Evolutionary conservation across 1,140 invertebrate species (phyloP), one percentile per base, ranked within the genome.

Genomic region (Potamilus streckersoni): DNA sequence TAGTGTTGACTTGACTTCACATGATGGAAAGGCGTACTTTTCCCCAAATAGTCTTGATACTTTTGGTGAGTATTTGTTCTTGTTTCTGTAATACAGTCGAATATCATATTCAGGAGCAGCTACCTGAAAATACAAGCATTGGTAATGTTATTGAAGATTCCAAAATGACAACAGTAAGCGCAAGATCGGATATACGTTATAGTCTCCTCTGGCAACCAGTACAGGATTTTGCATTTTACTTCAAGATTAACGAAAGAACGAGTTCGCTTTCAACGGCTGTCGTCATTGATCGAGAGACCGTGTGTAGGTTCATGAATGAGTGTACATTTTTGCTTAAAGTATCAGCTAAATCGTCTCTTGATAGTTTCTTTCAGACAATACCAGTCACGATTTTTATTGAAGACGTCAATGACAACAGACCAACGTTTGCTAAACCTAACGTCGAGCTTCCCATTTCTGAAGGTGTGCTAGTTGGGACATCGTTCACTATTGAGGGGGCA

Each of bases 221-320:
- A 20, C 31, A 17, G n/a, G 27, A 67, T 23, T 73, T 79, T 95
- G 95, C 5, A 93, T 66, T 55, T 55, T 71, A 79, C 63, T 86
- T 87, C 63, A 75, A 63, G 61, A 74, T 86, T 8, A 76, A 82
- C 31, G 77, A 81, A 64, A 76, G 66, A 20, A 78, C 82, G 13
- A 84, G 84, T n/a, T 69, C 68, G 23, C 68, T 87, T 15, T 79
- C 71, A 1, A 85, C 83, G 27, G 69, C 71, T n/a, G 60, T 64
- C 20, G 38, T 57, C 6, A 80, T 87, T 20, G 84, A 87, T 71
- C 71, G 86, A 59, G 86, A 87, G 77, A 80, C 74, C 38, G 31
- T 88, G 17, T 88, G 87, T 77, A 77, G 80, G 58, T 85, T 83
- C 71, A 76, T 76, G n/a, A 60, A 65, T 14, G 66, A 63, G 60